Percentiles rank a stretch among this genome's conserved stretches.
Evolutionary conservation across 2,113 vertebrate species (phyloP).

Genomic region (Cricetomys ansorgei): DNA sequence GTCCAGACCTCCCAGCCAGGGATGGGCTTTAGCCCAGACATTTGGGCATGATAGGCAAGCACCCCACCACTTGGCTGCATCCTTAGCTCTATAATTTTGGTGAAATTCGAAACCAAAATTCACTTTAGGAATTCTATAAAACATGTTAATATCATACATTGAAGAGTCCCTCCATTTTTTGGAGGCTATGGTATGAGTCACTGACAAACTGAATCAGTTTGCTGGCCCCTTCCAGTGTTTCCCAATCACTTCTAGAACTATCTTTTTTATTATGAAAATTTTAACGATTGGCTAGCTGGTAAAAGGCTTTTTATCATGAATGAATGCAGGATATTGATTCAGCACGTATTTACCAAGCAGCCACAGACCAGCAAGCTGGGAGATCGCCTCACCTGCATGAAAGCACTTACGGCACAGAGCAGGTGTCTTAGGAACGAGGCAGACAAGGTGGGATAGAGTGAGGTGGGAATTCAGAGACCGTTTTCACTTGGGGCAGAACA

Average conservation of each 20-base stretch:
- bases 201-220: background rate
- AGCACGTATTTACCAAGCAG: background rate
- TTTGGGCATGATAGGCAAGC: background rate
- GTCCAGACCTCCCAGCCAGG: too few species aligned
- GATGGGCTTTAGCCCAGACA: background rate
- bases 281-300: background rate
- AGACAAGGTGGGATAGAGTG: background rate
- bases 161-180: background rate
- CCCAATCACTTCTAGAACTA: background rate
- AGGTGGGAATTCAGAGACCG: background rate
- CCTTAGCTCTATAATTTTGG: background rate
- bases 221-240: background rate
- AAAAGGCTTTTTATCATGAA: background rate
- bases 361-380: background rate
- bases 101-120: conserved; percentile 54
- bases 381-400: background rate
- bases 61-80: background rate
- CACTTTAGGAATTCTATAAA: conserved; percentile 39
- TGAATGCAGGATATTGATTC: background rate
- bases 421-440: background rate
- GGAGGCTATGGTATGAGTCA: background rate
- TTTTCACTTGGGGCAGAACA: background rate
- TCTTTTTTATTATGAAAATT: background rate
- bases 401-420: background rate
- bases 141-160: background rate